phyloP scores from a whole-genome alignment of 2,797 vertebrate genomes.

The Enteromius afrohamiltoni region DNA sequence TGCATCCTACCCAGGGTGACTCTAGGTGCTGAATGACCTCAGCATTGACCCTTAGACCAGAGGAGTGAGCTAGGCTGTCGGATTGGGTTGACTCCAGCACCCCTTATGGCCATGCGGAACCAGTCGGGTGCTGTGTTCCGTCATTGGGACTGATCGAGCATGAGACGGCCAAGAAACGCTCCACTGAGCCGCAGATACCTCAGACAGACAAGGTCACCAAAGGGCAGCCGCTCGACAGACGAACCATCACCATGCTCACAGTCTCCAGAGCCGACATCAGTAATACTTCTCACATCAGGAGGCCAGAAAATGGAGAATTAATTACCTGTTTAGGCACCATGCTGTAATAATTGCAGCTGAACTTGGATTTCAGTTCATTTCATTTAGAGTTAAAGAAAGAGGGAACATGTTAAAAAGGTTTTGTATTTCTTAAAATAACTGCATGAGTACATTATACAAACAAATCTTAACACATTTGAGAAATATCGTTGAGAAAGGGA shows the following conservation, averaged over 20 bases:
- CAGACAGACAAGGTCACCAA: slow-evolving; percentile 41
- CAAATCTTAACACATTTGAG: slow-evolving; percentile 31
- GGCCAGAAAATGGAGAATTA: slow-evolving; percentile 1
- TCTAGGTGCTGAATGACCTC: slow-evolving; percentile 14
- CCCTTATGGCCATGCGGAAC: slow-evolving; percentile 13
- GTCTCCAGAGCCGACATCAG: slow-evolving; percentile 15
- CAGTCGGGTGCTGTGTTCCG: slow-evolving; percentile 62
- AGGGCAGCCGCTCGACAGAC: slow-evolving; percentile 48
- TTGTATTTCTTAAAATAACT: slow-evolving; percentile 25
- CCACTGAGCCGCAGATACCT: slow-evolving; percentile 45
- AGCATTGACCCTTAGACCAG: neutral
- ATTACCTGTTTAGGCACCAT: neutral
- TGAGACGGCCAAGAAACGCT: slow-evolving; percentile 57
- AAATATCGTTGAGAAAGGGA: slow-evolving; percentile 57
- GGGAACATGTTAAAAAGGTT: neutral
- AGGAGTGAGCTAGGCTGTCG: slow-evolving; percentile 18
- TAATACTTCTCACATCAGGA: slow-evolving; percentile 16
- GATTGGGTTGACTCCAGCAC: slow-evolving; percentile 25
- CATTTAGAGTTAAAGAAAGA: slow-evolving; percentile 2
- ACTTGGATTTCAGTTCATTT: neutral
- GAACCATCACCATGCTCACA: slow-evolving; percentile 41
- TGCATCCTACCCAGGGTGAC: neutral
- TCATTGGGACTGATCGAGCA: slow-evolving; percentile 63
- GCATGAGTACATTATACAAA: slow-evolving; percentile 20
- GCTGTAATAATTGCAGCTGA: neutral